Percentiles rank a stretch among this genome's conserved stretches.
Conservation (phyloP, 2,113 vertebrate species). For the Eurystomus gularis region DNA sequence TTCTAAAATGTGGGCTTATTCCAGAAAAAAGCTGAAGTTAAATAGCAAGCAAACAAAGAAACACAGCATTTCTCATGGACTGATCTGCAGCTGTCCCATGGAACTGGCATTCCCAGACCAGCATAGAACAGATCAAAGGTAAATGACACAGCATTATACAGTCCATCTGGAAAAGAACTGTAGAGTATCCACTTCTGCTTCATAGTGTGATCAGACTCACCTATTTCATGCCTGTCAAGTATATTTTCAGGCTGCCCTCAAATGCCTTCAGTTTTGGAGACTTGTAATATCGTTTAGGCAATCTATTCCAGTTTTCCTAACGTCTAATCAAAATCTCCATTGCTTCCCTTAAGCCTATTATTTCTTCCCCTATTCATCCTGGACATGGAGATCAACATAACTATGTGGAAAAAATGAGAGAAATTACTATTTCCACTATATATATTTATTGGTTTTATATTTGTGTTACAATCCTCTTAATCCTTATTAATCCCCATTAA, state of each 20-base stretch:
- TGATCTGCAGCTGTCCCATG: background rate
- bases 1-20: background rate
- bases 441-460: background rate
- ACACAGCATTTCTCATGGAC: background rate
- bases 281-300: background rate
- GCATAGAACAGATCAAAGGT: background rate
- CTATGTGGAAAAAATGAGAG: background rate
- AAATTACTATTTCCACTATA: background rate
- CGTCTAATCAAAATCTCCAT: background rate
- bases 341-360: background rate
- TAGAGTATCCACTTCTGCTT: background rate
- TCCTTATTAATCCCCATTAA: background rate
- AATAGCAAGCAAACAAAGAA: constrained; percentile 16
- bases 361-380: background rate
- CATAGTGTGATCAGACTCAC: background rate
- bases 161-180: background rate
- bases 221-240: background rate
- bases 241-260: background rate
- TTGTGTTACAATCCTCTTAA: background rate
- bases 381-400: background rate
- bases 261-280: background rate
- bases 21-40: background rate
- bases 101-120: background rate
- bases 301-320: background rate
- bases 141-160: background rate